Base-by-base conservation (phyloP, 2,797 vertebrate species). In the Characodon lateralis region DNA sequence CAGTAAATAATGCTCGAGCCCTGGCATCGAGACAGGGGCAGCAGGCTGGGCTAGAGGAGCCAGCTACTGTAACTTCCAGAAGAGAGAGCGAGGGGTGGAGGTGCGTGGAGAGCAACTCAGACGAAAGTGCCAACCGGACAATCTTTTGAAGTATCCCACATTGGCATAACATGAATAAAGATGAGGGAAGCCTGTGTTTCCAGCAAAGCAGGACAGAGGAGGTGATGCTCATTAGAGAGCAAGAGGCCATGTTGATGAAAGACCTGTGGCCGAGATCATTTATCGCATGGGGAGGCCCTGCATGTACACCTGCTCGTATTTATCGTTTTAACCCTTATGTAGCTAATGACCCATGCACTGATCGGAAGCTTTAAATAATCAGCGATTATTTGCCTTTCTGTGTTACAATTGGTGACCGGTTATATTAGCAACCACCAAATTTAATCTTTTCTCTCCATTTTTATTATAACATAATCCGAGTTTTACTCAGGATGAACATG, bases 91-190 rank as follows among this genome's bases (percentile, higher is more conserved):
- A 78, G 74, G 74, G 53, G 73, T 78, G 72, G 55, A 78, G 74
- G 74, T 46, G 73, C 77, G 72, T 78, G 59, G 82, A 83, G 85
- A 88, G 87, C 76, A 82, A 79, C 78, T 83, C 82, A 79, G 70
- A 79, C 70, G 78, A 92, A 87, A 74, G 82, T 79, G 79, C 86
- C 91, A 90, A 93, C 88, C 82, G 90, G 93, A 91, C 91, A 77
- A 31, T 87, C 89, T 89, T 94, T 94, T 94, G 91, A 94, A 92
- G 92, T 93, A 87, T 89, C 85, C 90, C 74, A 71, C 87, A 91
- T 89, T 90, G 92, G 92, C 91, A 92, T 87, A 85, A 80, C 84
- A 91, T 94, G 90, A 93, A 94, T 93, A 93, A 89, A 89, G 89
- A 93, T 93, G 85, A 92, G 74, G 51, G 9, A 74, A 71, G 78